A percentile compares a stretch with the other conserved stretches of the same genome.
phyloP scores from a whole-genome alignment of 2,888 invertebrate genomes.

The Kuschelorhynchus macadamiae region DNA sequence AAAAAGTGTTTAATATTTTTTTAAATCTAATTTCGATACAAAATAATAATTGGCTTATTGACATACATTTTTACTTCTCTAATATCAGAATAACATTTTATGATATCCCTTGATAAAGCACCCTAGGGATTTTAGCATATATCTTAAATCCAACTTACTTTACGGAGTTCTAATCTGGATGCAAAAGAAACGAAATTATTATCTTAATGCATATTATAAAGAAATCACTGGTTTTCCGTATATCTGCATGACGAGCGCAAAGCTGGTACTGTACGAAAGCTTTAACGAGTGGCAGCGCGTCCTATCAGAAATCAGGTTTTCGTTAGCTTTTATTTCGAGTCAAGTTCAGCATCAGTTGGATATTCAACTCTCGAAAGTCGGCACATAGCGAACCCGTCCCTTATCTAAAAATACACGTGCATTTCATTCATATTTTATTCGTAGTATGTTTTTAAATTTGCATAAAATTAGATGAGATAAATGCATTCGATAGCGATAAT shows the following conservation, averaged over 20 bases:
- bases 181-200: too few species aligned
- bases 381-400: constrained; percentile 24
- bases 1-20: too few species aligned
- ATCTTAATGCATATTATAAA: too few species aligned
- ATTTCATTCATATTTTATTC: constrained; percentile 25
- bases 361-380: constrained; percentile 40
- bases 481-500: constrained; percentile 28
- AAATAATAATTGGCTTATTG: too few species aligned
- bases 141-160: too few species aligned
- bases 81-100: too few species aligned
- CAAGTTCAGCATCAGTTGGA: constrained; percentile 41
- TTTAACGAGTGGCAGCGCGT: constrained; percentile 37
- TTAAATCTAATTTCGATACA: too few species aligned
- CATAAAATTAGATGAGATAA: constrained; percentile 24
- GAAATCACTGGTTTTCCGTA: too few species aligned
- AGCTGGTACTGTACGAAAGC: constrained; percentile 36
- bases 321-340: constrained; percentile 37
- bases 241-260: background rate
- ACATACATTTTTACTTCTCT: too few species aligned
- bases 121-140: too few species aligned
- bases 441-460: constrained; percentile 17
- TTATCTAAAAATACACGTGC: constrained; percentile 32
- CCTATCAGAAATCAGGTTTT: constrained; percentile 45
- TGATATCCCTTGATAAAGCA: too few species aligned
- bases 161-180: too few species aligned